Evolutionary conservation across 2,113 vertebrate species (phyloP).

Genomic region (Danio rerio): GRCz12tu NC_133198.1:3594001-3594500

Average conservation of each 20-base stretch:
- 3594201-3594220: not conserved
- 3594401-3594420: not conserved
- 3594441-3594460: not conserved
- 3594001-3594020: not conserved
- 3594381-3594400: not conserved
- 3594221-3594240: not conserved
- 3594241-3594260: not conserved
- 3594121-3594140: not conserved
- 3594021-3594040: rapidly evolving
- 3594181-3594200: not conserved
- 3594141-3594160: not conserved
- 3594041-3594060: not conserved
- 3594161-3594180: not conserved
- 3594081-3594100: not conserved
- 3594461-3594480: not conserved
- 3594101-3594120: not conserved
- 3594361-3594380: slow-evolving; percentile 2
- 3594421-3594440: not conserved
- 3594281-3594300: too few species aligned
- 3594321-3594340: not conserved
- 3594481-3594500: not conserved
- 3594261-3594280: not conserved
- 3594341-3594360: not conserved
- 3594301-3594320: not conserved
- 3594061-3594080: not conserved